Conservation (phyloP, 2,797 vertebrate genomes). For the Acrossocheilus fasciatus region DNA sequence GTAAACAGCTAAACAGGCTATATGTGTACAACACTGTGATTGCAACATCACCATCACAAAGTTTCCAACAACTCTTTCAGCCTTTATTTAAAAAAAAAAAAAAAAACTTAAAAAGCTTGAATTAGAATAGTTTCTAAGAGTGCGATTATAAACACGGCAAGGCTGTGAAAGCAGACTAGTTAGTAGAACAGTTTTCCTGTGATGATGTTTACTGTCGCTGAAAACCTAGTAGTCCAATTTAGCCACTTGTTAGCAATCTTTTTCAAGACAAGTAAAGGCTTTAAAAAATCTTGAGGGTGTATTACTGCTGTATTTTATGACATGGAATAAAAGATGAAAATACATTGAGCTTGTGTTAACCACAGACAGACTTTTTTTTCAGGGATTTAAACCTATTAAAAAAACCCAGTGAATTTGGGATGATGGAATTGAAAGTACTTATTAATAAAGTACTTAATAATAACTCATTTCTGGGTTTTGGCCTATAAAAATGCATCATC, state of each 20-base stretch:
- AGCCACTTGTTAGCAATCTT: neutral
- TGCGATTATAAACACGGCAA: too few species aligned
- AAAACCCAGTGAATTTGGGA: neutral
- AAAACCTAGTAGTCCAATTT: neutral
- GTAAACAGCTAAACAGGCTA: neutral
- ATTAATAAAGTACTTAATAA: too few species aligned
- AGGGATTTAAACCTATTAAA: neutral
- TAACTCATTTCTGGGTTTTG: neutral
- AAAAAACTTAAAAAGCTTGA: neutral
- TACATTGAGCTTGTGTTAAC: neutral
- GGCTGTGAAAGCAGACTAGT: neutral
- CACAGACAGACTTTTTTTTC: neutral
- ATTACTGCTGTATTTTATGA: neutral
- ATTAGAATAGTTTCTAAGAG: neutral
- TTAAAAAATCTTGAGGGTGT: neutral
- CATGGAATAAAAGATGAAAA: neutral
- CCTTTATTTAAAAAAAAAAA: neutral
- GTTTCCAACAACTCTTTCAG: neutral
- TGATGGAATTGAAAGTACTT: neutral
- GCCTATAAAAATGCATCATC: neutral
- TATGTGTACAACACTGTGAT: too few species aligned
- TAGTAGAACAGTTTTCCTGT: neutral
- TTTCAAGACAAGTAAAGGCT: neutral
- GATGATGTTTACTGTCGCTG: neutral
- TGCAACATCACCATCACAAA: neutral